A percentile compares a stretch with the other conserved stretches of the same genome.
phyloP scores from a whole-genome alignment of 1,140 invertebrate species.

The Agrilus planipennis region DNA sequence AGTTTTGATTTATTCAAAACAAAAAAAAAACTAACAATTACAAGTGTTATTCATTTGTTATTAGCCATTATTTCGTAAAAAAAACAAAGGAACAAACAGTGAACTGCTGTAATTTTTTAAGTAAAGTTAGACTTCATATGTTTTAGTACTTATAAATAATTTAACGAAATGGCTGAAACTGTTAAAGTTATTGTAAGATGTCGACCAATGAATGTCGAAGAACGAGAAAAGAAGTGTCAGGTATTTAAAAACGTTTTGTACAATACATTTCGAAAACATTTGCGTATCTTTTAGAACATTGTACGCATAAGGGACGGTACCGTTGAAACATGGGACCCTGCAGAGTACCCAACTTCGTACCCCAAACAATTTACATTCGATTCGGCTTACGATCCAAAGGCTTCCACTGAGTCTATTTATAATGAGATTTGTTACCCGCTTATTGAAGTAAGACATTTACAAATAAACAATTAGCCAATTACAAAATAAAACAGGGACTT shows the following conservation, averaged over 20 bases:
- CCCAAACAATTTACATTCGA: conserved; percentile 73
- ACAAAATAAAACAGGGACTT: background rate
- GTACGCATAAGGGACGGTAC: conserved; percentile 53
- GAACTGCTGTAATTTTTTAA: too few species aligned
- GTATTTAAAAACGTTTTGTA: too few species aligned
- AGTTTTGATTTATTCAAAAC: too few species aligned
- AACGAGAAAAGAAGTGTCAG: conserved; percentile 58
- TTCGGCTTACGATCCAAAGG: conserved; percentile 65
- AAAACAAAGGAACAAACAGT: too few species aligned
- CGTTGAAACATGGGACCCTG: conserved; percentile 34
- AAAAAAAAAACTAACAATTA: too few species aligned
- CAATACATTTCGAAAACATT: too few species aligned
- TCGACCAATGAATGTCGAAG: conserved; percentile 74
- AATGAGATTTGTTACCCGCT: conserved; percentile 80
- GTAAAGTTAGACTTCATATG: too few species aligned
- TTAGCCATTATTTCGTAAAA: too few species aligned
- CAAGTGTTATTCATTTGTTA: too few species aligned
- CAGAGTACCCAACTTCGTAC: conserved; percentile 34
- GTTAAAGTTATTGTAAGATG: conserved; percentile 88
- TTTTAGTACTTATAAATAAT: too few species aligned
- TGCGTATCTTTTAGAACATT: conserved; percentile 48
- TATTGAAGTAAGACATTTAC: conserved; percentile 42
- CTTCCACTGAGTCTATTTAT: conserved; percentile 73
- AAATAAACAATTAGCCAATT: background rate
- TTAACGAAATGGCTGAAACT: conserved; percentile 72